Base-by-base conservation (phyloP, 2,888 invertebrate genomes). In the Zaprionus obscuricornis region DNA sequence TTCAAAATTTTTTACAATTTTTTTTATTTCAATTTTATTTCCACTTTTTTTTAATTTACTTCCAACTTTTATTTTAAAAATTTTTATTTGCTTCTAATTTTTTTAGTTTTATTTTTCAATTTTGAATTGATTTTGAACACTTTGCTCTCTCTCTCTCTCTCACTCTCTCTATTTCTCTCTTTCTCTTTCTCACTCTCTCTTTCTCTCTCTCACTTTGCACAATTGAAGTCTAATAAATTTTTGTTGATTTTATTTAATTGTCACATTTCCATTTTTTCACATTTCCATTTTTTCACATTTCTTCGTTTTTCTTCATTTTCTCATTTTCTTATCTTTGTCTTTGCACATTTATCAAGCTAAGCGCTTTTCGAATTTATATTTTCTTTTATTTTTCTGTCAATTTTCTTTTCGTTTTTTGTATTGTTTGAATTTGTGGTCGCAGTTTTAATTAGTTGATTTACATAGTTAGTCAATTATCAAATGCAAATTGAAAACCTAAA, bases 181-280 rank as follows among this genome's bases (percentile, higher is more conserved):
- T 29, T 29, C 45, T 42, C 49, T 20, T 22, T 50, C 31, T 27
- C 8, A 49, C 22, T 4, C 7, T 22, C 7, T 22, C 7, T 22
- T 22, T 22, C 22, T 5, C 22, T 22, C n/a, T n/a, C n/a, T n/a
- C n/a, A n/a, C n/a, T n/a, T n/a, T n/a, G n/a, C n/a, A n/a, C n/a
- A n/a, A n/a, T n/a, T n/a, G n/a, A n/a, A n/a, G n/a, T n/a, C n/a
- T n/a, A n/a, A n/a, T n/a, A n/a, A 22, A 8, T 14, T 33, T 27
- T 40, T 73, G 64, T 79, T 66, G 63, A 43, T 50, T 67, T 26
- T 51, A 67, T 39, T 59, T 81, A 81, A 77, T 71, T 77, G 60
- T 33, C 63, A 66, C n/a, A n/a, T n/a, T n/a, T n/a, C n/a, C n/a
- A n/a, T n/a, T n/a, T n/a, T 60, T 62, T 26, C 10, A 17, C 47